Conservation (phyloP, 2,888 invertebrate species). For the Harpalus rufipes region DNA sequence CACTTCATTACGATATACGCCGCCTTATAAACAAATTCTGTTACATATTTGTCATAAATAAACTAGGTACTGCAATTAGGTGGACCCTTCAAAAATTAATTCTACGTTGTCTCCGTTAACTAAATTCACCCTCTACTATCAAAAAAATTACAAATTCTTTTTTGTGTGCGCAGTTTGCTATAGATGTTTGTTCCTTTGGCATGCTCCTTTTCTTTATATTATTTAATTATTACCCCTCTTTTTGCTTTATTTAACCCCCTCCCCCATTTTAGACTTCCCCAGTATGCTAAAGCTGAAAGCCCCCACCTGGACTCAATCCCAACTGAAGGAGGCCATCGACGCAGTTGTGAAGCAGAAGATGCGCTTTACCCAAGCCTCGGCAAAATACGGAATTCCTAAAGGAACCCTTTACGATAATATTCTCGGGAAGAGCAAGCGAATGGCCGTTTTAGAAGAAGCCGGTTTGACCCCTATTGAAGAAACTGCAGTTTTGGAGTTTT, state of each 20-base stretch:
- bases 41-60: no score
- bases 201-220: constrained; percentile 7
- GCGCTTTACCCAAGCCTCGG: constrained; percentile 88
- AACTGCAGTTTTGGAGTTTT: constrained; percentile 84
- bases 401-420: constrained; percentile 89
- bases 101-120: no score
- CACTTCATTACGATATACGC: no score
- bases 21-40: no score
- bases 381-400: constrained; percentile 86
- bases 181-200: constrained; percentile 31
- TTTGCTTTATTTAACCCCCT: background rate
- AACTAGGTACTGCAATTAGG: no score
- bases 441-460: constrained; percentile 86
- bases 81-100: no score
- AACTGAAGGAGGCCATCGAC: constrained; percentile 87
- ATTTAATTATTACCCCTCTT: constrained; percentile 14
- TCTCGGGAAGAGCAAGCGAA: constrained; percentile 86
- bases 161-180: constrained; percentile 37
- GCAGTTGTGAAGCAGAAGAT: constrained; percentile 87
- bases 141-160: background rate
- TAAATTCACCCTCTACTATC: no score
- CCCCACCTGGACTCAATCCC: constrained; percentile 86
- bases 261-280: constrained; percentile 78
- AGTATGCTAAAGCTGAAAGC: constrained; percentile 86
- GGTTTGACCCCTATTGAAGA: constrained; percentile 82